Base-by-base conservation (phyloP, 2,797 vertebrate species). In the Myiotriccus ornatus region DNA sequence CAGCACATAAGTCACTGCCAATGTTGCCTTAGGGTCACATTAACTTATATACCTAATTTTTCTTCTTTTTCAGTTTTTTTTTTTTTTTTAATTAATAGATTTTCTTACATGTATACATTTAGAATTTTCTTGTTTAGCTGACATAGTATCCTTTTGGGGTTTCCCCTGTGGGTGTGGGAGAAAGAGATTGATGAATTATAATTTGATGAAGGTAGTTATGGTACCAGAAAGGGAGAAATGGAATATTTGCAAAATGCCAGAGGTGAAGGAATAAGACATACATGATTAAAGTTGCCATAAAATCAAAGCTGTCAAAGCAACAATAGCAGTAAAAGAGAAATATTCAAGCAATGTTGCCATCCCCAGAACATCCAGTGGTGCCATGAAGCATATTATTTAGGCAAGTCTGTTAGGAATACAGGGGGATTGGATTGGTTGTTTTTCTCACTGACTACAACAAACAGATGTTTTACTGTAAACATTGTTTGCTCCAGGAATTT, bases 211-310 rank as follows among this genome's bases (percentile, higher is more conserved):
- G 94, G 96, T 93, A 96, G 96, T 98, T 97, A 97, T 74, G 70
- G 94, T 89, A 95, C 95, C 87, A 93, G 94, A 43, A 43, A 96
- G 75, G 91, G 88, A 97, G 90, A 97, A 97, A 95, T 79, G 74
- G 94, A 97, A 97, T 97, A 97, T 97, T 97, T 97, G 93, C 94
- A 96, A 98, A 98, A 98, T 97, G 97, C 96, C 97, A 98, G 97
- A 97, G 97, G 96, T 98, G 97, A 97, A 98, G 91, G 86, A 96
- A 96, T 88, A 97, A 97, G 97, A 97, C 94, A 97, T 94, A 98
- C 94, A 96, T 97, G 97, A 97, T 97, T 97, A 97, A 98, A 97
- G 95, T 73, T 94, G 90, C 96, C 94, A 96, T 97, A 97, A 98
- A 98, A 97, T 97, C 96, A 97, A 97, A 97, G 89, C 94, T 97